A percentile compares a stretch with the other conserved stretches of the same genome.
These are phyloP conservation scores for Myiopsitta monachus DNA, from an alignment of 2,113 vertebrate genomes.

Conservation along the genomic window DNA sequence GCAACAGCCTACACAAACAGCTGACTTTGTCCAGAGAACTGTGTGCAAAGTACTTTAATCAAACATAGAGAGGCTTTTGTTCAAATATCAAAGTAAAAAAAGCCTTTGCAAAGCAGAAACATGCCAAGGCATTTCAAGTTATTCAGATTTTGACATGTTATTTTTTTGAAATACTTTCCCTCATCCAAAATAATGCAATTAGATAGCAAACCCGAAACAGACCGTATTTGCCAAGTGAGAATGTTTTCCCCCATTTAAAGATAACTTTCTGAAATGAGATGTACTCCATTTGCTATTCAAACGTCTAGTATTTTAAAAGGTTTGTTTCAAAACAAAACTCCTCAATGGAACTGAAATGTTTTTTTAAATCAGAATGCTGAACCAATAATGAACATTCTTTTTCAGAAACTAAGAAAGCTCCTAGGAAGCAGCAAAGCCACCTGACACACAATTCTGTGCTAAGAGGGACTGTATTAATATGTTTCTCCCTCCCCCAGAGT, in stretches of 20 bases:
- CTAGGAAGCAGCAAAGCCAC: not conserved
- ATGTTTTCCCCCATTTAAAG: not conserved
- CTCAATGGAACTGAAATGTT: not conserved
- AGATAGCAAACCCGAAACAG: not conserved
- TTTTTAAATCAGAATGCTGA: not conserved
- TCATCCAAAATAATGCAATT: not conserved
- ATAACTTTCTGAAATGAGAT: not conserved
- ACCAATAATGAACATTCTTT: not conserved
- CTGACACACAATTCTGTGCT: not conserved
- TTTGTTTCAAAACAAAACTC: not conserved
- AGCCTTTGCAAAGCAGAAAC: not conserved
- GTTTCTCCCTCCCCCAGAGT: not conserved
- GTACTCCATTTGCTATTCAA: not conserved
- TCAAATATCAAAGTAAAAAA: not conserved
- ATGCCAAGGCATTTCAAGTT: not conserved
- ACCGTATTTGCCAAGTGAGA: not conserved
- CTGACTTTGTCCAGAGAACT: not conserved
- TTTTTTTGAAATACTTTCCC: not conserved
- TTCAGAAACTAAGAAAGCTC: not conserved
- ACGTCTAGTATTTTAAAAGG: not conserved
- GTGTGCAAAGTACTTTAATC: not conserved
- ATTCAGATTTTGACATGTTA: not conserved
- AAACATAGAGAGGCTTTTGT: not conserved
- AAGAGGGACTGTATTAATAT: not conserved
- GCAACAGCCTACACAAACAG: not conserved